phyloP scores from a whole-genome alignment of 2,113 vertebrate genomes.

The Anthoscopus minutus region DNA sequence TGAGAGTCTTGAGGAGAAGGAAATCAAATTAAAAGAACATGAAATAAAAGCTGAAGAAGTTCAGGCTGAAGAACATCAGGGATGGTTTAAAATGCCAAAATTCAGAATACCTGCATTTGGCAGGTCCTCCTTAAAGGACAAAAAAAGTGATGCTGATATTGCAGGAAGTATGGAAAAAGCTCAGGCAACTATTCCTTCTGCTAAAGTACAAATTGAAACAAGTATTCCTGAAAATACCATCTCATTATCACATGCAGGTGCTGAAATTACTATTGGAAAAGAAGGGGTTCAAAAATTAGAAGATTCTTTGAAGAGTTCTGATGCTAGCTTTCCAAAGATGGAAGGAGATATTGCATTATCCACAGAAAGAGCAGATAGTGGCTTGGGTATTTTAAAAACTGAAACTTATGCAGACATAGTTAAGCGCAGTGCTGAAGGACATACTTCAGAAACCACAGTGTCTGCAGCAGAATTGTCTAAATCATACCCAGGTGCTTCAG shows the following conservation, averaged over 20 bases:
- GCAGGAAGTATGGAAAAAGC: not conserved
- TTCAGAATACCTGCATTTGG: constrained; percentile 51
- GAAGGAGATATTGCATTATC: not conserved
- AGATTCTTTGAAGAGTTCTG: not conserved
- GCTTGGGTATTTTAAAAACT: not conserved
- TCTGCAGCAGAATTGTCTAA: not conserved
- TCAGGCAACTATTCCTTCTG: not conserved
- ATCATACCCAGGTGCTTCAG: not conserved
- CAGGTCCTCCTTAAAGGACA: not conserved
- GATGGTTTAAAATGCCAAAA: constrained; percentile 63
- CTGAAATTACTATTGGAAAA: constrained; percentile 10
- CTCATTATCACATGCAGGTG: not conserved
- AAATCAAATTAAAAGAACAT: not conserved
- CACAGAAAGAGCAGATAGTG: not conserved
- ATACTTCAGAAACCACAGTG: not conserved
- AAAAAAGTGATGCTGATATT: not conserved
- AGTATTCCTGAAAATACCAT: not conserved
- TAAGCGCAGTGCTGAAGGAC: not conserved
- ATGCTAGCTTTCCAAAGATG: not conserved
- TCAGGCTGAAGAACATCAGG: constrained; percentile 41
- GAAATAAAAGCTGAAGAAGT: not conserved
- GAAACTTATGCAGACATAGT: not conserved
- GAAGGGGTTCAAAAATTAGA: not conserved
- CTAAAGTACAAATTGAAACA: not conserved
- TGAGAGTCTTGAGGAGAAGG: not conserved